These are phyloP conservation scores for Ormyrus labotus DNA, from an alignment of 2,888 invertebrate species.

Conservation along the genomic window DNA sequence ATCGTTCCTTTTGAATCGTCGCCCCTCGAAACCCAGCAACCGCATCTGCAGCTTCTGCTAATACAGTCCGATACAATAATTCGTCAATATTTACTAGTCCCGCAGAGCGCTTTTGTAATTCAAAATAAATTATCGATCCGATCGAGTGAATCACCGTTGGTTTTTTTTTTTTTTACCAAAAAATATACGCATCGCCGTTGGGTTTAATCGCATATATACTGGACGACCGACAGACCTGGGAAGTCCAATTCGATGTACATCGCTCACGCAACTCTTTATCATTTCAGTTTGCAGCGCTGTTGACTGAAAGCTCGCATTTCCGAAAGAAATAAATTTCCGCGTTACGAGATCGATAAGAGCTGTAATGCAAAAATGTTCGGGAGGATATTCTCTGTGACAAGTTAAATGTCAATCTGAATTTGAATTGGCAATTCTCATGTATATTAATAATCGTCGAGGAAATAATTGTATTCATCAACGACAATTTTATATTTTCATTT, in stretches of 20 bases:
- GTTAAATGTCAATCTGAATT: neutral
- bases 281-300: neutral
- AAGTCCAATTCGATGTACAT: constrained; percentile 10
- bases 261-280: constrained; percentile 6
- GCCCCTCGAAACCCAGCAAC: neutral
- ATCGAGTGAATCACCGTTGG: neutral
- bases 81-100: no score
- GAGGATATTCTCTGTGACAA: neutral
- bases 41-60: no score
- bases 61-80: no score
- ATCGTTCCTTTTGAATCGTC: neutral
- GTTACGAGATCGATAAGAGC: neutral
- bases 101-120: neutral
- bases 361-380: neutral
- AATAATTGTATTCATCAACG: neutral
- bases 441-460: neutral
- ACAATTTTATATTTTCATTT: neutral
- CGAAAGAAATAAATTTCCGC: neutral
- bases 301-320: neutral
- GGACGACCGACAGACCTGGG: constrained; percentile 25
- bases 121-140: constrained; percentile 25
- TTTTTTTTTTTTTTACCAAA: neutral
- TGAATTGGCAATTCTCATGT: neutral
- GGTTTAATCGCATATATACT: constrained; percentile 25
- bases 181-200: neutral